Evolutionary conservation across 1,140 invertebrate species (phyloP).

Genomic region (Pseudomyrmex pallidus): DNA sequence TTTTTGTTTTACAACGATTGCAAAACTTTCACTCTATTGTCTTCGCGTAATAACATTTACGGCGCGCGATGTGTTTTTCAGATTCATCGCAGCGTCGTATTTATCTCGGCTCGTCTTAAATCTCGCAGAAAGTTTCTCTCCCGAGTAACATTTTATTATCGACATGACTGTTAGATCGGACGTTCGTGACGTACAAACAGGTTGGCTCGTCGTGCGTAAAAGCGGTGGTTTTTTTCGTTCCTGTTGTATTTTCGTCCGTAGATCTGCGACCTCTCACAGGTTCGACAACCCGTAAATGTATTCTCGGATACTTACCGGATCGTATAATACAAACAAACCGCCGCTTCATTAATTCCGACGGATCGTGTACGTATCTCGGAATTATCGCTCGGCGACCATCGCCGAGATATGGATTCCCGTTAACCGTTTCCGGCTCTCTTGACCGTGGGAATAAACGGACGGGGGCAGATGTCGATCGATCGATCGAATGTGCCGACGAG

Average conservation of each 20-base stretch:
- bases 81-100: background rate
- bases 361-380: constrained; percentile 52
- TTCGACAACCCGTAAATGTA: constrained; percentile 63
- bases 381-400: constrained; percentile 67
- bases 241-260: no score
- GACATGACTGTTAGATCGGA: no score
- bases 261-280: background rate
- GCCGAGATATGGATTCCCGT: constrained; percentile 61
- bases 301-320: constrained; percentile 21
- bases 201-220: background rate
- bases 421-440: constrained; percentile 51
- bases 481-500: constrained; percentile 12
- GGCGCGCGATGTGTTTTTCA: background rate
- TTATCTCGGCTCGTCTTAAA: background rate
- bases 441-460: constrained; percentile 63
- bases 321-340: background rate
- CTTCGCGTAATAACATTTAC: background rate
- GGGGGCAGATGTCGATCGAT: constrained; percentile 34
- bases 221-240: background rate
- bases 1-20: background rate
- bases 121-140: background rate
- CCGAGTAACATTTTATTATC: constrained; percentile 1
- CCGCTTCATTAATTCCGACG: constrained; percentile 60
- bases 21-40: constrained; percentile 8
- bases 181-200: background rate